These are phyloP conservation scores for Nebria brevicollis DNA, from an alignment of 2,888 invertebrate genomes.

Conservation along the genomic window DNA sequence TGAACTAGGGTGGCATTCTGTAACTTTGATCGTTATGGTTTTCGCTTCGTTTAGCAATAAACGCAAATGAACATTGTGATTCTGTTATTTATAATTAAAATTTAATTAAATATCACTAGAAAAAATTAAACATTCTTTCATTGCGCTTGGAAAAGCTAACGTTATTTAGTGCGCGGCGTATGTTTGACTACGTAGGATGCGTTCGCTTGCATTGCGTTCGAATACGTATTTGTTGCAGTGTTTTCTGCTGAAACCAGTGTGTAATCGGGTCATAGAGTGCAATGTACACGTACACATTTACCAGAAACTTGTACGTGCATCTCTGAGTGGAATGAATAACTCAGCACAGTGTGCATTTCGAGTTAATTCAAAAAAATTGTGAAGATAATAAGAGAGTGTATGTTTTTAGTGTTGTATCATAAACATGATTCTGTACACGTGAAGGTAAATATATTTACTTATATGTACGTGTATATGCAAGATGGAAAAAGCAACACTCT, in stretches of 20 bases:
- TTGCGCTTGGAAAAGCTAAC: too few relatives aligned
- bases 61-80: background rate
- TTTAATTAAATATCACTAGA: background rate
- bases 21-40: background rate
- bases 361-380: slow-evolving; percentile 35
- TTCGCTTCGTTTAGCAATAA: background rate
- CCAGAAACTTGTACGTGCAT: slow-evolving; percentile 13
- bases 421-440: slow-evolving; percentile 31
- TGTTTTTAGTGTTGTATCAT: slow-evolving; percentile 40
- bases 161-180: too few relatives aligned
- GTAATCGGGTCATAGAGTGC: background rate
- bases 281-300: background rate
- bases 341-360: slow-evolving; percentile 10
- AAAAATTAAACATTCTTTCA: background rate
- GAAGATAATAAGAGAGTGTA: slow-evolving; percentile 32
- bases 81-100: background rate
- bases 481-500: background rate
- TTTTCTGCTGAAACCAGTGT: background rate
- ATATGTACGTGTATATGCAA: slow-evolving; percentile 1
- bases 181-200: background rate
- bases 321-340: slow-evolving; percentile 18
- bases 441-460: background rate
- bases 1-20: background rate
- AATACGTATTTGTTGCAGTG: background rate
- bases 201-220: background rate